Evolutionary conservation across 2,888 invertebrate genomes (phyloP).

Genomic region (Pseudeuparius sepicola): DNA sequence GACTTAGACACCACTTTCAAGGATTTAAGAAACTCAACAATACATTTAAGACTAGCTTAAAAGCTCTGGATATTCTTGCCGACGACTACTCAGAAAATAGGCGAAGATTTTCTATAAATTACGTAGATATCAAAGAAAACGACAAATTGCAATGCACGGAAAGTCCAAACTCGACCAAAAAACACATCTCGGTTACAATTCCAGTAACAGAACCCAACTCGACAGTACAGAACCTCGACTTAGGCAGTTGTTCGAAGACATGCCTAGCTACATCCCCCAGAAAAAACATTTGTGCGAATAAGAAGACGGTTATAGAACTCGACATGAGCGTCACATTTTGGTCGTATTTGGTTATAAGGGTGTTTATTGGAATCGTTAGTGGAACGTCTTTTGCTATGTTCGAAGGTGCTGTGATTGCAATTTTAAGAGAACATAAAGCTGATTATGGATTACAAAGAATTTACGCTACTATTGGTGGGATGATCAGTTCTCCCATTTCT

Average conservation of each 20-base stretch:
- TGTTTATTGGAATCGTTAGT: slow-evolving; percentile 55
- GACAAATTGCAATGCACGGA: slow-evolving; percentile 24
- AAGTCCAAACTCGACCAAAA: slow-evolving; percentile 36
- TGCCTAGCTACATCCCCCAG: slow-evolving; percentile 52
- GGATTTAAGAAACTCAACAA: slow-evolving; percentile 16
- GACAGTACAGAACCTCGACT: slow-evolving; percentile 33
- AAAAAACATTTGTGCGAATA: slow-evolving; percentile 49
- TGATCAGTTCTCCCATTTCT: slow-evolving; percentile 69
- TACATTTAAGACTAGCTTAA: slow-evolving; percentile 20
- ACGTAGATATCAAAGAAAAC: slow-evolving; percentile 21
- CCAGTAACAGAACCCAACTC: slow-evolving; percentile 36
- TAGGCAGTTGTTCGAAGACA: slow-evolving; percentile 46
- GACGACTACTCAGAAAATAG: slow-evolving; percentile 27
- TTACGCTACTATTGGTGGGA: slow-evolving; percentile 66
- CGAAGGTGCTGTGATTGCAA: slow-evolving; percentile 69
- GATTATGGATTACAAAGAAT: slow-evolving; percentile 70
- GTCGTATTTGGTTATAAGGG: slow-evolving; percentile 56
- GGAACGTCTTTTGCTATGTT: slow-evolving; percentile 73
- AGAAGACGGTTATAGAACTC: slow-evolving; percentile 47
- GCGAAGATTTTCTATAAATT: slow-evolving; percentile 23
- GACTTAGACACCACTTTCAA: slow-evolving; percentile 22
- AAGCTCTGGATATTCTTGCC: slow-evolving; percentile 19
- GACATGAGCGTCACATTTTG: slow-evolving; percentile 61
- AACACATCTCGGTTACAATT: slow-evolving; percentile 37
- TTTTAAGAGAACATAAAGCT: slow-evolving; percentile 62